A percentile compares a stretch with the other conserved stretches of the same genome.
Conservation (phyloP, 2,888 invertebrate genomes). For the Drosophila austrosaltans region DNA sequence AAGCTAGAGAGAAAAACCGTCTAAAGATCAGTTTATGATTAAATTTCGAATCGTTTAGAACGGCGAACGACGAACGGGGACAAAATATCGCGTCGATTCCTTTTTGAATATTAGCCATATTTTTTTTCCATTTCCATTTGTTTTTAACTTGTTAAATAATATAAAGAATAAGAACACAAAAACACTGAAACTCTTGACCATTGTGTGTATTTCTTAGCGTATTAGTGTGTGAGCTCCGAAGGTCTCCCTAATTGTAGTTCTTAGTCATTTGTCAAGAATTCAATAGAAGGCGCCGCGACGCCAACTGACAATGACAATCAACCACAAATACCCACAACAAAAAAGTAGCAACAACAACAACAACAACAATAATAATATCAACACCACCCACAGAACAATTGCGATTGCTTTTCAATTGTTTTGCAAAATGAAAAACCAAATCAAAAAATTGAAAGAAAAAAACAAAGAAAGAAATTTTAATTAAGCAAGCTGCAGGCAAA, state of each 20-base stretch:
- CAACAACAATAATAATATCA: constrained; percentile 13
- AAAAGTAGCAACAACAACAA: not conserved
- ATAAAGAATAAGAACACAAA: constrained; percentile 12
- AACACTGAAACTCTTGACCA: constrained; percentile 16
- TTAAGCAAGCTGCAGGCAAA: constrained; percentile 49
- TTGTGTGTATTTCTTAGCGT: constrained; percentile 35
- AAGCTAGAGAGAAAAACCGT: constrained; percentile 55
- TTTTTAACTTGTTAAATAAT: constrained; percentile 22
- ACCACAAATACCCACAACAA: constrained; percentile 4
- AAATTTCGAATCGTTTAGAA: constrained; percentile 81
- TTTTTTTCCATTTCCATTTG: constrained; percentile 10
- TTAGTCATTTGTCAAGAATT: constrained; percentile 67
- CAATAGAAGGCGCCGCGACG: constrained; percentile 65
- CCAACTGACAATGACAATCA: constrained; percentile 42
- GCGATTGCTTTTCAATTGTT: constrained; percentile 68
- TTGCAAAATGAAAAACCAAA: constrained; percentile 40
- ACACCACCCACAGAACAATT: constrained; percentile 43
- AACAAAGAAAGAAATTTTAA: constrained; percentile 61
- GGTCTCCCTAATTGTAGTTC: constrained; percentile 29
- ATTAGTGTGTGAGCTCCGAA: constrained; percentile 36
- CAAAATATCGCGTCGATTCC: constrained; percentile 37
- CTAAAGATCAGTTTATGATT: constrained; percentile 81
- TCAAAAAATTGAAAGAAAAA: constrained; percentile 12
- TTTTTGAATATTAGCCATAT: constrained; percentile 26
- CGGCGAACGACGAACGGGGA: constrained; percentile 48